Conservation (phyloP, 2,113 vertebrate species). For the Tychaedon coryphoeus region DNA sequence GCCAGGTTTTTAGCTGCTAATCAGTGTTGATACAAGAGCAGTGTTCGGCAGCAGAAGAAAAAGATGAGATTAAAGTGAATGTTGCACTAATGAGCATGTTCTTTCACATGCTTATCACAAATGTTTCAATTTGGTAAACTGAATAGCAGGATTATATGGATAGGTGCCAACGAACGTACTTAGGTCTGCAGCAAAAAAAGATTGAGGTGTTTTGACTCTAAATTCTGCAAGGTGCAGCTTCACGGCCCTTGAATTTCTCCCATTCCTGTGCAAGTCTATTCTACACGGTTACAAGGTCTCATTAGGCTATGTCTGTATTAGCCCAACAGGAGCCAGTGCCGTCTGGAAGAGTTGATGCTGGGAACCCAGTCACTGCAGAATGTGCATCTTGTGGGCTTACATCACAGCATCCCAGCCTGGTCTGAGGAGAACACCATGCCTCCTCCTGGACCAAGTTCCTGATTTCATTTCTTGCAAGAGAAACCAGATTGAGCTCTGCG, state of each 20-base stretch:
- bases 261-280: background rate
- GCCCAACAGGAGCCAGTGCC: background rate
- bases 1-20: slow-evolving; percentile 22
- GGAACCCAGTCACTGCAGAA: background rate
- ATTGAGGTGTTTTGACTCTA: background rate
- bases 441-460: background rate
- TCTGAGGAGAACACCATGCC: background rate
- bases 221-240: background rate
- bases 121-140: background rate
- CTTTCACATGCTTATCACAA: background rate
- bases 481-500: background rate
- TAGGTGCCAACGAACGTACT: background rate
- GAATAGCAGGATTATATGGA: background rate
- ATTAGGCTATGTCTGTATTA: background rate
- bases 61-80: slow-evolving; percentile 52
- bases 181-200: background rate
- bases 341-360: background rate
- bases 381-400: background rate
- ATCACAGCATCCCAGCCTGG: background rate
- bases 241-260: background rate
- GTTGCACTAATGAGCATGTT: slow-evolving; percentile 47
- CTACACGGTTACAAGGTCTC: background rate
- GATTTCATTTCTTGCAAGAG: background rate
- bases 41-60: slow-evolving; percentile 23
- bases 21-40: slow-evolving; percentile 21